Conservation (phyloP, 2,113 vertebrate species). For the Oenanthe oenanthe region DNA sequence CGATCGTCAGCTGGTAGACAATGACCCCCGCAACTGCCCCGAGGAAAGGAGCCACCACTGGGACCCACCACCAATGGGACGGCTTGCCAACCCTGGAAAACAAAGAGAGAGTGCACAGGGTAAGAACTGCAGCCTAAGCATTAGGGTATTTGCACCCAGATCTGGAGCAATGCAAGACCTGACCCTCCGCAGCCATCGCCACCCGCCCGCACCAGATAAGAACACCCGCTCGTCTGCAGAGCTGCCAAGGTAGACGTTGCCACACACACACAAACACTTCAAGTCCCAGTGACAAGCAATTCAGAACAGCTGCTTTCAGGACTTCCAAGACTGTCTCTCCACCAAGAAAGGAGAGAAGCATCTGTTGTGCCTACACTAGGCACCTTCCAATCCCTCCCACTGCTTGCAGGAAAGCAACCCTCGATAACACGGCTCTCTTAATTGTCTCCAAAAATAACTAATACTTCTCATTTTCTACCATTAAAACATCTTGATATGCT, state of each 20-base stretch:
- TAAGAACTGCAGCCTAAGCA: not conserved
- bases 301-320: not conserved
- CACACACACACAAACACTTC: not conserved
- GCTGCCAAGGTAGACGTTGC: not conserved
- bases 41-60: constrained; percentile 87
- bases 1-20: constrained; percentile 92
- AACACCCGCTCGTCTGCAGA: rapidly evolving
- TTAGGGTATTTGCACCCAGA: not conserved
- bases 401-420: not conserved
- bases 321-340: not conserved
- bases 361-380: not conserved
- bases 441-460: not conserved
- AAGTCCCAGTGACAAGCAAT: not conserved
- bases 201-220: not conserved
- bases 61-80: constrained; percentile 91
- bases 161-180: not conserved
- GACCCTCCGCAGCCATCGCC: not conserved
- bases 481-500: not conserved
- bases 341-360: not conserved
- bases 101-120: not conserved
- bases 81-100: constrained; percentile 73
- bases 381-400: not conserved
- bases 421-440: not conserved
- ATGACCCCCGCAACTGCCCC: constrained; percentile 84
- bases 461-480: not conserved